phyloP scores from a whole-genome alignment of 2,113 vertebrate species.

The Cottus gobio region DNA sequence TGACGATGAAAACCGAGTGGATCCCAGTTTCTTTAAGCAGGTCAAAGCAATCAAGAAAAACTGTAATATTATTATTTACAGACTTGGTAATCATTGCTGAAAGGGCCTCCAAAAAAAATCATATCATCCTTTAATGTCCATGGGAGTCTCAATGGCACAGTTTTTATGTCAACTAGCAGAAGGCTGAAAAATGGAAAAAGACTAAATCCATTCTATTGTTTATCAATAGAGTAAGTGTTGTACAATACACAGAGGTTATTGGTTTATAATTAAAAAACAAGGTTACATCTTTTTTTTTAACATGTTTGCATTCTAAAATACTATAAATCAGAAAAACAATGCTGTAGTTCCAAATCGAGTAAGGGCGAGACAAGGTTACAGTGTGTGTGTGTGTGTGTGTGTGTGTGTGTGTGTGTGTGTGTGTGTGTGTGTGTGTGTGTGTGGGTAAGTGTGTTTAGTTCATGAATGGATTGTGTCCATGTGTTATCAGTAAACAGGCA shows the following conservation, averaged over 20 bases:
- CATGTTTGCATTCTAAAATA: neutral
- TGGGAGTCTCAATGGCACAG: neutral
- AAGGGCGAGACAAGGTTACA: neutral
- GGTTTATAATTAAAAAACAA: neutral
- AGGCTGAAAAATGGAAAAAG: neutral
- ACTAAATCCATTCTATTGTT: neutral
- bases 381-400: slow-evolving; percentile 21
- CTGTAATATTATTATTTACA: neutral
- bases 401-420: slow-evolving; percentile 26
- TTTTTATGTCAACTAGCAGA: neutral
- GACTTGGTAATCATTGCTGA: neutral
- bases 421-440: slow-evolving; percentile 24
- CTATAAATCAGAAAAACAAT: neutral
- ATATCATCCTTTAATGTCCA: neutral
- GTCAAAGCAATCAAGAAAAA: too few species aligned
- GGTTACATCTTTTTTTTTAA: neutral
- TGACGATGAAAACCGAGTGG: too few species aligned
- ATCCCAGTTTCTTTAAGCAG: too few species aligned
- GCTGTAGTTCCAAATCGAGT: neutral
- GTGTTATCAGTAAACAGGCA: slow-evolving; percentile 70
- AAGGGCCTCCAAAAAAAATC: slow-evolving; percentile 15
- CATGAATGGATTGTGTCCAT: slow-evolving; percentile 56
- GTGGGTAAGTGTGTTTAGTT: slow-evolving; percentile 17
- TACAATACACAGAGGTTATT: neutral
- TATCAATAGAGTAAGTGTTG: slow-evolving; percentile 5